phyloP scores from a whole-genome alignment of 2,888 invertebrate genomes.

The Drosophila helvetica region DNA sequence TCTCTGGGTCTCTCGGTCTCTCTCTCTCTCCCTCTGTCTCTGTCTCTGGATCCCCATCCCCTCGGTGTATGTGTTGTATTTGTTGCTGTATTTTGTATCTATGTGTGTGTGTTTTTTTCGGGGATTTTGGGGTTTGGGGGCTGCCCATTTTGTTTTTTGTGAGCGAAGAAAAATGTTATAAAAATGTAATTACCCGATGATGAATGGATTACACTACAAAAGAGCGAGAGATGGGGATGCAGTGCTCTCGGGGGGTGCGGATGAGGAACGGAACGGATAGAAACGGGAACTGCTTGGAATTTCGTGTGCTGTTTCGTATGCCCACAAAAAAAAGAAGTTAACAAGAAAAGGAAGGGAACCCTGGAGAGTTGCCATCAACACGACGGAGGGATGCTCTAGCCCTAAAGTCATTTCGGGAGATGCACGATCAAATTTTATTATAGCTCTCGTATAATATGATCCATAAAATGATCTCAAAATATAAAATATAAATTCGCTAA shows the following conservation, averaged over 20 bases:
- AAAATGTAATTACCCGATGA: constrained; percentile 80
- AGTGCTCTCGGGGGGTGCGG: constrained; percentile 65
- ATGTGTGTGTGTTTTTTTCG: constrained; percentile 35
- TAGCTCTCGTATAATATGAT: background rate
- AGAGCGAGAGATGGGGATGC: constrained; percentile 53
- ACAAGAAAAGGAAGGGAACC: constrained; percentile 1
- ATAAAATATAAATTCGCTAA: background rate
- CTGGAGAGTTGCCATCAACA: background rate
- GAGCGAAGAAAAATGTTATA: constrained; percentile 76
- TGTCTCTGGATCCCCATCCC: background rate
- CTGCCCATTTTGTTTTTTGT: constrained; percentile 70
- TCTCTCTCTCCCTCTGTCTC: background rate
- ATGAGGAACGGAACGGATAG: constrained; percentile 34
- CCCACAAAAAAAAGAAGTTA: constrained; percentile 16
- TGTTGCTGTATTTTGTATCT: constrained; percentile 41
- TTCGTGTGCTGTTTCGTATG: constrained; percentile 35
- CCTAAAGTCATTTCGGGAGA: too few relatives aligned
- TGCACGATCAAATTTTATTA: too few relatives aligned
- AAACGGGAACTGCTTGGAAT: constrained; percentile 58
- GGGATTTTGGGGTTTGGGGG: constrained; percentile 59
- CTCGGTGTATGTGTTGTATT: background rate
- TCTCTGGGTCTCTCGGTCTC: constrained; percentile 7
- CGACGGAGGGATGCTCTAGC: background rate
- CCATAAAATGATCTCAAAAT: background rate
- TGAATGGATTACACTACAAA: constrained; percentile 78